phyloP scores from a whole-genome alignment of 2,113 vertebrate species.

The Gyps fulvus region DNA sequence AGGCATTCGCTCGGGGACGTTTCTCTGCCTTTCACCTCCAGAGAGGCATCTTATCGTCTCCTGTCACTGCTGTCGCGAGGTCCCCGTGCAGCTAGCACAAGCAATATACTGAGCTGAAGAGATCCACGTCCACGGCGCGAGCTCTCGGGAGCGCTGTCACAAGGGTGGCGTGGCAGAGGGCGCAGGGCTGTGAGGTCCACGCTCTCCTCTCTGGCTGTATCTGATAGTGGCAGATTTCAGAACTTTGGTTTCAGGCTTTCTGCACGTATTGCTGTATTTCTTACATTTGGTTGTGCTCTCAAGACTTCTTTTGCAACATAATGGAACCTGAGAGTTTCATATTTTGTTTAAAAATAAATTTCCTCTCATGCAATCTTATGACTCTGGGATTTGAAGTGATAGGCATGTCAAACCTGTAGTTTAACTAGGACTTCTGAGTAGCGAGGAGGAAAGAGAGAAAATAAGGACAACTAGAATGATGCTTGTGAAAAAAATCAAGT shows the following conservation, averaged over 20 bases:
- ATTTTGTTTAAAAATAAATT: slow-evolving; percentile 1
- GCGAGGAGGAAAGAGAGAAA: slow-evolving; percentile 8
- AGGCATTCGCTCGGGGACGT: fast-evolving
- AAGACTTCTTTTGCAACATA: neutral
- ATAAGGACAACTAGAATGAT: slow-evolving; percentile 2
- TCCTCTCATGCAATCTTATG: neutral
- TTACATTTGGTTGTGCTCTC: neutral
- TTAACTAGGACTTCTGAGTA: neutral
- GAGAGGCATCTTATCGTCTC: neutral
- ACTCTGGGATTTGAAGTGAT: neutral
- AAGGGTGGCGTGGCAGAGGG: neutral
- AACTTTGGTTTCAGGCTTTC: neutral
- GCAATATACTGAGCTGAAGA: neutral
- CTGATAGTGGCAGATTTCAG: neutral
- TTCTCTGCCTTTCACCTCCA: neutral
- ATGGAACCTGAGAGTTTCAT: neutral
- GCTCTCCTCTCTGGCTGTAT: neutral
- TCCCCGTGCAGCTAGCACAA: fast-evolving
- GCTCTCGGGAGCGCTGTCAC: neutral
- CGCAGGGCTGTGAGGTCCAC: neutral
- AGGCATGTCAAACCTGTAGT: neutral
- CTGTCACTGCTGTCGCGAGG: neutral
- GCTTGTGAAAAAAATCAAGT: neutral
- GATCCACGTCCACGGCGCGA: fast-evolving
- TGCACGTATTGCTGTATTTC: neutral